These are phyloP conservation scores for Pseudomyrmex cubaensis DNA, from an alignment of 1,140 invertebrate genomes.

Conservation along the genomic window DNA sequence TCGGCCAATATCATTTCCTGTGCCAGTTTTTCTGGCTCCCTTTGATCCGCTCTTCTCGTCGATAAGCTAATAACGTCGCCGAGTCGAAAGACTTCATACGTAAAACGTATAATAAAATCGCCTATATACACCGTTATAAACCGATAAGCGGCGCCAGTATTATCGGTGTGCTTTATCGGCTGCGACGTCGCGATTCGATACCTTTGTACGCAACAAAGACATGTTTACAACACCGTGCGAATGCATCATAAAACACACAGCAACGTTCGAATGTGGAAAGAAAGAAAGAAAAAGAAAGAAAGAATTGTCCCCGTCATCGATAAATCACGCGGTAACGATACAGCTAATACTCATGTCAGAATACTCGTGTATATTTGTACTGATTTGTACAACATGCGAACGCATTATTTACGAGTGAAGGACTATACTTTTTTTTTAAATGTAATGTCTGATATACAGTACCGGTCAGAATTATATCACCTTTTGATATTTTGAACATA, in stretches of 20 bases:
- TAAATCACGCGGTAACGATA: constrained; percentile 55
- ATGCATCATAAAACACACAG: constrained; percentile 41
- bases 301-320: neutral
- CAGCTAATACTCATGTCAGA: constrained; percentile 6
- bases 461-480: too few species aligned
- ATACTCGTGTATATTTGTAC: neutral
- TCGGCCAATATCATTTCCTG: constrained; percentile 33
- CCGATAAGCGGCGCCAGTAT: constrained; percentile 26
- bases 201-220: constrained; percentile 48
- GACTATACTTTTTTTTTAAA: neutral
- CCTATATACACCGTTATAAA: constrained; percentile 31
- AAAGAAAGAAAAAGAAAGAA: too few species aligned
- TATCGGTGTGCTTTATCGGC: constrained; percentile 47
- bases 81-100: constrained; percentile 61
- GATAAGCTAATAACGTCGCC: constrained; percentile 73
- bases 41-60: constrained; percentile 66
- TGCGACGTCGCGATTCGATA: constrained; percentile 46
- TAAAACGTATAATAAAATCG: constrained; percentile 62
- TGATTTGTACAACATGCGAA: neutral
- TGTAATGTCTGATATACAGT: constrained; percentile 8
- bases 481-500: too few species aligned
- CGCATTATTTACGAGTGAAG: neutral
- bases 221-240: constrained; percentile 45
- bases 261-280: neutral
- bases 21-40: constrained; percentile 41